Evolutionary conservation across 2,888 invertebrate genomes (phyloP), one percentile per base, ranked within the genome.

Genomic region (Drosophila kambysellisi): DNA sequence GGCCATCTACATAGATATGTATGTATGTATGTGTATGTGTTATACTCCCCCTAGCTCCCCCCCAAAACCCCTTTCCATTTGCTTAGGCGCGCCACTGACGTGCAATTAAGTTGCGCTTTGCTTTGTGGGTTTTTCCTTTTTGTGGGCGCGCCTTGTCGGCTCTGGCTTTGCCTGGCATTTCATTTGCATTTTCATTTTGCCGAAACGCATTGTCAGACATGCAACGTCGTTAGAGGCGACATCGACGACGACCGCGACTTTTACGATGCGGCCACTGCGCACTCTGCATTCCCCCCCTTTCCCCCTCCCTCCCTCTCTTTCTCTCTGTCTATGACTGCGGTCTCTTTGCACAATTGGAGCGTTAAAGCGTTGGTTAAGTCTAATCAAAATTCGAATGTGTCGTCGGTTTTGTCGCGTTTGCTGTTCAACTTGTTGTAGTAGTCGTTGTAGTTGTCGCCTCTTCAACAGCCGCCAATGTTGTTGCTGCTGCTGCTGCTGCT

Each of bases 311-410:
- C 7, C 3, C 15, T 25, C 25, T n/a, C n/a, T n/a, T n/a, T n/a
- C n/a, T 25, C 33, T 15, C n/a, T 39, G 29, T 35, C 60, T 48
- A 39, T 48, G 33, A 39, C 59, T 51, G 56, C 39, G 66, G 60
- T 68, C 68, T 54, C 57, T 54, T 60, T 63, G 52, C 62, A 81
- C 88, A 88, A 88, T 80, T 88, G 86, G 86, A 88, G 81, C 88
- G 81, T 70, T 75, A 88, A 87, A 78, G 81, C 71, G 83, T 70
- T 79, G 81, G 63, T 70, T 75, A 76, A 88, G 86, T 90, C 89
- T 88, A 87, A 87, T 90, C 87, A 87, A 90, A 87, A 88, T 80
- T 86, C 87, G 83, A 80, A 82, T 88, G 81, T 71, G 70, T 78
- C 74, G 79, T 56, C 76, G 81, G 71, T 63, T 70, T 60, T 70